A percentile compares a stretch with the other conserved stretches of the same genome.
Conservation (phyloP, 2,113 vertebrate genomes). For the Cepphus grylle region DNA sequence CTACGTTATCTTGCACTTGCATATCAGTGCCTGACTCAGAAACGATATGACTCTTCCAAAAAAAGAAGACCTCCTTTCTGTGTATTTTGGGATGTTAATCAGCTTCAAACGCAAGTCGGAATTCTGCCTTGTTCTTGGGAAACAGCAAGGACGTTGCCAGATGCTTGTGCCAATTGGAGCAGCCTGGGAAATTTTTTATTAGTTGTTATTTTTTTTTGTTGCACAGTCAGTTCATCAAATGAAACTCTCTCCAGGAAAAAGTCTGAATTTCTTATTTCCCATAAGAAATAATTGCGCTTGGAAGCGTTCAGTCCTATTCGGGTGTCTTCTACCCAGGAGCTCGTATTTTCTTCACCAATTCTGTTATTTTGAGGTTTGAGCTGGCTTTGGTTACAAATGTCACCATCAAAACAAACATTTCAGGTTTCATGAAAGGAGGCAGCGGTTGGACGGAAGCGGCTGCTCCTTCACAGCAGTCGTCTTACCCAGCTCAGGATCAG, state of each 20-base stretch:
- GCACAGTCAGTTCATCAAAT: neutral
- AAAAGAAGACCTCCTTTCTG: conserved; percentile 64
- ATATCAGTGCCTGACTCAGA: conserved; percentile 45
- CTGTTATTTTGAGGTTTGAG: neutral
- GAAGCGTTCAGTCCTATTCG: neutral
- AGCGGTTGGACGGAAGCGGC: neutral
- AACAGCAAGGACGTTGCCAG: conserved; percentile 43
- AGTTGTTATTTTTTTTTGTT: neutral
- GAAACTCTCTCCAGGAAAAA: conserved; percentile 34
- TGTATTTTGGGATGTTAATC: conserved; percentile 59
- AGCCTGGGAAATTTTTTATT: conserved; percentile 35
- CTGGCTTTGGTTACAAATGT: neutral
- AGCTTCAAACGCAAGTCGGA: conserved; percentile 16
- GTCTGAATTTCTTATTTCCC: conserved; percentile 15
- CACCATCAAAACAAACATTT: neutral
- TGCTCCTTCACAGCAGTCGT: neutral
- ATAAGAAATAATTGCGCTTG: neutral
- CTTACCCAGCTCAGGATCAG: neutral
- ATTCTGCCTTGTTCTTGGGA: conserved; percentile 48
- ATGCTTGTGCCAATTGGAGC: conserved; percentile 7
- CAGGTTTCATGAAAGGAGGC: neutral
- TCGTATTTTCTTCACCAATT: neutral
- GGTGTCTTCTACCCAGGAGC: neutral
- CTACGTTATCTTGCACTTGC: neutral
- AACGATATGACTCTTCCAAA: conserved; percentile 46